Base-by-base conservation (phyloP, 2,113 vertebrate species). In the Leucosticte australis region DNA sequence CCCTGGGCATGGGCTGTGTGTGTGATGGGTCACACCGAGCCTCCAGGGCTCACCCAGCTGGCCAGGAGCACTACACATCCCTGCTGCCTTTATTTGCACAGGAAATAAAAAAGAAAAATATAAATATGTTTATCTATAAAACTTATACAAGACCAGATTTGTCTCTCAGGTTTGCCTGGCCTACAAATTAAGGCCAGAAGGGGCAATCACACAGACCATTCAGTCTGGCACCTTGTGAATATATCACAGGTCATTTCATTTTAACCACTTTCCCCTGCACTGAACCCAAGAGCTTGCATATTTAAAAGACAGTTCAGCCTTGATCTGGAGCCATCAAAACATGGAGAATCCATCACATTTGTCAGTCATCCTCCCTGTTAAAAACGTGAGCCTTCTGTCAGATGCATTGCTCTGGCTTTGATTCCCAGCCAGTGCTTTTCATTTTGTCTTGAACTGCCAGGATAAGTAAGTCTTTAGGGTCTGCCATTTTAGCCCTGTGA, bases 271-370 rank as follows among this genome's bases (percentile, higher is more conserved):
- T 90, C 67, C 56, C 33, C 67, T 77, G 27, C 50, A 50, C 37
- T 28, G 50, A 86, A 65, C 59, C 35, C 56, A 83, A 88, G 53
- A 83, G 12, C 7, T 69, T 70, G 18, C 15, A 6, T 35, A 74
- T 89, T 81, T 59, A 78, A 90, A 90, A 93, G 80, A 39, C 27
- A 70, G 35, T 26, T 83, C 76, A 67, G 64, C 33, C 86, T 93
- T 94, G 73, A 92, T 78, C 69, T 81, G 56, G 37, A 93, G 76
- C 89, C 91, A 95, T 37, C 56, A 90, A 92, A 93, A 91, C 24
- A 35, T 44, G 86, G 55, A 81, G 71, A 96, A 90, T 74, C 52
- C 68, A 93, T 87, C 89, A 87, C 73, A 71, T 71, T 41, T 13
- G 3, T 92, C 80, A 83, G 44, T 90, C 50, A 87, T 39, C 13